Base-by-base conservation (phyloP, 2,888 invertebrate species). In the Halictus ligatus region DNA sequence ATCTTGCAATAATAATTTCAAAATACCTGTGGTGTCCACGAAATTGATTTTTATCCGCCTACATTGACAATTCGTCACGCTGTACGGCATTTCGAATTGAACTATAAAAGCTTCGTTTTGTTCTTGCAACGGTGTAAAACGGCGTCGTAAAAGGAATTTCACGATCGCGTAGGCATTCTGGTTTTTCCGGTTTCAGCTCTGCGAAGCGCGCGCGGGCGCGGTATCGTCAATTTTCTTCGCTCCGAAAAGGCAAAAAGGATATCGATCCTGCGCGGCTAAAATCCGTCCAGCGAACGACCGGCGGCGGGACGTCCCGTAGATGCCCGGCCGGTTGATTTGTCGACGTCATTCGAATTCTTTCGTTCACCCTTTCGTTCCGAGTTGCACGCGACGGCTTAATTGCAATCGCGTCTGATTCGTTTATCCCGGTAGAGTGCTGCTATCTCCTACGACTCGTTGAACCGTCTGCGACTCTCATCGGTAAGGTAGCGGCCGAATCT, bases 381-480 rank as follows among this genome's bases (percentile, higher is more conserved):
- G 12, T 29, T 25, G 25, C 60, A 40, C 50, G 18, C 13, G 15
- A 10, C n/a, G 21, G 40, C 6, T 8, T 35, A 67, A 35, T 29
- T 35, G 18, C 67, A 40, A 8, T 54, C 43, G 12, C n/a, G 29
- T 8, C 58, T 35, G 58, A 75, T 83, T 25, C 50, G 7, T 6
- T n/a, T 40, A 4, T 15, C 40, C 82, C 75, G 78, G 80, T 78
- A 74, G 46, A 50, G 90, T 90, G 90, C 90, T 90, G 90, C 90
- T 90, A 90, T 83, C 90, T 90, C 85, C 60, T 72, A 83, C 50
- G 72, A 13, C 64, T 6, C 10, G 18, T 50, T 35, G 76, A 81
- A 81, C 60, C 81, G 71, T 71, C 76, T 78, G 78, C 40, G 18
- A 78, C 75, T 71, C 60, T 69, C 21, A 83, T 90, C 88, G 91